Conservation (phyloP, 92 coral and sea anemone species). For the Umimayanthus kanabou region DNA sequence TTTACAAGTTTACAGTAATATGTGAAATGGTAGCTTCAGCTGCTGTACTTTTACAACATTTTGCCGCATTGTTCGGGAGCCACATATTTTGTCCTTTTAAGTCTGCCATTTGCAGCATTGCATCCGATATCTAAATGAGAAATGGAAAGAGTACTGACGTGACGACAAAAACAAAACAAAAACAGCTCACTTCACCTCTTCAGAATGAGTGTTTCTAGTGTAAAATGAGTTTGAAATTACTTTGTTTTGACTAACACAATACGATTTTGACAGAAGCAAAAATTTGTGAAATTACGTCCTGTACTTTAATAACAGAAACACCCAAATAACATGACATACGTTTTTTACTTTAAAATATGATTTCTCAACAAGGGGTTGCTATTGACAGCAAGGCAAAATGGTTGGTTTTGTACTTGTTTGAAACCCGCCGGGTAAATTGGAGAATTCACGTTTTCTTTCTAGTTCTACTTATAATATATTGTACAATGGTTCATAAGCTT, state of each 20-base stretch:
- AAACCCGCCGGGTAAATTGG: too few relatives aligned
- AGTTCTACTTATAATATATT: too few relatives aligned
- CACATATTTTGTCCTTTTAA: not conserved
- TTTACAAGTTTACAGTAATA: too few relatives aligned
- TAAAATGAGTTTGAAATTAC: not conserved
- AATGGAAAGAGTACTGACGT: not conserved
- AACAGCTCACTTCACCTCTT: slow-evolving; percentile 34
- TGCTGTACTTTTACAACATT: not conserved
- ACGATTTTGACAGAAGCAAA: not conserved
- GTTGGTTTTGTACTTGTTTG: too few relatives aligned
- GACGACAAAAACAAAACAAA: not conserved
- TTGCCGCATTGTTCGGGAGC: not conserved
- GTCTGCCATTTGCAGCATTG: not conserved
- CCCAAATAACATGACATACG: not conserved
- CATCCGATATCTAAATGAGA: not conserved
- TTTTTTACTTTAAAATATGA: too few relatives aligned
- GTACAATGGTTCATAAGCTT: too few relatives aligned
- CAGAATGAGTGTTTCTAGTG: not conserved
- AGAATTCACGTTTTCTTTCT: too few relatives aligned
- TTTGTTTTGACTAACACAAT: slow-evolving; percentile 1
- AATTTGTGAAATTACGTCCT: not conserved
- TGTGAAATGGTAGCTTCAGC: not conserved
- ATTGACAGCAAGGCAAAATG: too few relatives aligned
- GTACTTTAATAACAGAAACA: too few relatives aligned
- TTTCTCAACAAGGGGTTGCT: too few relatives aligned